Evolutionary conservation across 2,888 invertebrate species (phyloP).

Genomic region (Plagodis pulveraria): DNA sequence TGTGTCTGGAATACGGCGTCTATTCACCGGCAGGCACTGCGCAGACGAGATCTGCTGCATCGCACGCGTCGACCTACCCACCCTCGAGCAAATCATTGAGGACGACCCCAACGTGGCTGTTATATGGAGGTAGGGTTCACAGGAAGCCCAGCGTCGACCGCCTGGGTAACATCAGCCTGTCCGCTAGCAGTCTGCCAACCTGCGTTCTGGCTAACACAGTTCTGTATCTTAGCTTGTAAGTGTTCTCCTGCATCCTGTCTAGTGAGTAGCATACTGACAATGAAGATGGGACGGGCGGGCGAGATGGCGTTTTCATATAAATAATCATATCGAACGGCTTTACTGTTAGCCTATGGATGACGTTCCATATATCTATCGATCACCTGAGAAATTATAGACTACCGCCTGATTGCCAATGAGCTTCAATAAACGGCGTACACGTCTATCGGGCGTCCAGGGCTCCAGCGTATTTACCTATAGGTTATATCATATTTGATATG

Average conservation of each 20-base stretch:
- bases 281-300: too few species aligned
- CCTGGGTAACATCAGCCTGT: not conserved
- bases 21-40: constrained; percentile 92
- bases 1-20: constrained; percentile 80
- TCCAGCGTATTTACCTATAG: not conserved
- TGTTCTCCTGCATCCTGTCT: too few species aligned
- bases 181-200: not conserved
- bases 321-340: too few species aligned
- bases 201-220: too few species aligned
- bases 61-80: constrained; percentile 89
- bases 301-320: too few species aligned
- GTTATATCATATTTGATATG: too few species aligned
- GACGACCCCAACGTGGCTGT: constrained; percentile 92
- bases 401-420: not conserved
- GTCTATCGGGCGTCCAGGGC: not conserved
- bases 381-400: too few species aligned
- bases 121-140: constrained; percentile 89
- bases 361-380: too few species aligned
- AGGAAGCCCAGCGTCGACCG: not conserved
- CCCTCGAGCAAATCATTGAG: constrained; percentile 93
- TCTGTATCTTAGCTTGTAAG: too few species aligned
- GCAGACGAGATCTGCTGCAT: constrained; percentile 96
- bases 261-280: too few species aligned
- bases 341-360: too few species aligned
- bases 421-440: not conserved